Percentiles rank a stretch among this genome's conserved stretches.
phyloP scores from a whole-genome alignment of 2,797 vertebrate genomes.

The Acestrorhynchus altus region DNA sequence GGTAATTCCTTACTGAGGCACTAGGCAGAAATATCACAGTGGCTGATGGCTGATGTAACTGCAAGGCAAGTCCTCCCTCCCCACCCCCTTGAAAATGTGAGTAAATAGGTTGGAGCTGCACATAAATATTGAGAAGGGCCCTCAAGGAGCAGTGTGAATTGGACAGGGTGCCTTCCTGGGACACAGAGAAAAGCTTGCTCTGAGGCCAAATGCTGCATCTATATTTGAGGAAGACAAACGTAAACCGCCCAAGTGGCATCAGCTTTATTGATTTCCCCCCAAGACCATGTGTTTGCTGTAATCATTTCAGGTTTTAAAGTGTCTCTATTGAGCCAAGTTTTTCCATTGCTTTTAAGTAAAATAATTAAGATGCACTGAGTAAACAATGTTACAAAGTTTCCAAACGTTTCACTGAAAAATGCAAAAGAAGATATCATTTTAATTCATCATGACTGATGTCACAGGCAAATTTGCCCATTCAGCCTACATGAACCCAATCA shows the following conservation, averaged over 20 bases:
- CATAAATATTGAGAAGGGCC: conserved; percentile 20
- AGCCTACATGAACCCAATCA: no score
- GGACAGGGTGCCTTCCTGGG: conserved; percentile 2
- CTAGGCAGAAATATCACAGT: conserved; percentile 52
- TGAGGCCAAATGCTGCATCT: conserved; percentile 20
- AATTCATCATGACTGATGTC: no score
- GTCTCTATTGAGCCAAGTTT: neutral
- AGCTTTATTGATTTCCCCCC: neutral
- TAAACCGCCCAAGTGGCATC: neutral
- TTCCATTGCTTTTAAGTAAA: neutral
- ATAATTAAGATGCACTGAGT: neutral
- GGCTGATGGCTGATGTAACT: conserved; percentile 73
- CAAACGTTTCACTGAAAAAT: no score
- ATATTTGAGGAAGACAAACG: conserved; percentile 15
- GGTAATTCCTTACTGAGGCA: conserved; percentile 17
- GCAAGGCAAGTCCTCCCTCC: conserved; percentile 58
- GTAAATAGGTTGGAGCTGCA: conserved; percentile 12
- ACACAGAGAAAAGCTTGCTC: neutral
- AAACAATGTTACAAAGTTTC: neutral
- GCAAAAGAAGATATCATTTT: no score
- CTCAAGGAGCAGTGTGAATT: neutral
- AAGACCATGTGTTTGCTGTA: neutral
- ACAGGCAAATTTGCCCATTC: no score
- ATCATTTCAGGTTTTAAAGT: neutral
- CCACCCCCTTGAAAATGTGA: neutral